Evolutionary conservation across 1,140 invertebrate genomes (phyloP).

Genomic region (Lycorma delicatula): DNA sequence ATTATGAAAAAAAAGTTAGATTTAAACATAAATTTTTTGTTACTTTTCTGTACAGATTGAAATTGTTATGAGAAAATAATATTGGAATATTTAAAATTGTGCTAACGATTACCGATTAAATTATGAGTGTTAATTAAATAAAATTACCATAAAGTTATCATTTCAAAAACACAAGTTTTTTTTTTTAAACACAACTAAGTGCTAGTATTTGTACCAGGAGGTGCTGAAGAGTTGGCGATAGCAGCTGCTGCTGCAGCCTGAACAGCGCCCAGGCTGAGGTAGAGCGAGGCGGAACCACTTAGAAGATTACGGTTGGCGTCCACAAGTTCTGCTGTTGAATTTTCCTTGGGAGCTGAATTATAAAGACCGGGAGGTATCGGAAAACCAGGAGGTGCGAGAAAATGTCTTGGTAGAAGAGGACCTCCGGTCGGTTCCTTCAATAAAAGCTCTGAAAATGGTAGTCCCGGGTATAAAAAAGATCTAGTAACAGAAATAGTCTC

Average conservation of each 20-base stretch:
- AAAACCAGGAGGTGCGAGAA: slow-evolving; percentile 21
- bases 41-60: no score
- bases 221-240: slow-evolving; percentile 23
- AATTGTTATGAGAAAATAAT: no score
- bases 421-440: slow-evolving; percentile 4
- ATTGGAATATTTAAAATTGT: no score
- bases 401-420: slow-evolving; percentile 25
- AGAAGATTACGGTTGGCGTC: slow-evolving; percentile 40
- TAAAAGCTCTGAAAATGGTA: slow-evolving; percentile 31
- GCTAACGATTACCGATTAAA: no score
- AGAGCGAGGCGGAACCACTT: slow-evolving; percentile 48
- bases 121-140: no score
- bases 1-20: no score
- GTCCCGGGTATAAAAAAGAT: slow-evolving; percentile 51
- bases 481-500: slow-evolving; percentile 43
- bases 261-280: slow-evolving; percentile 47
- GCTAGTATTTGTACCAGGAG: no score
- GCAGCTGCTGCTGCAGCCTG: slow-evolving; percentile 44
- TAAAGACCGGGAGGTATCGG: slow-evolving; percentile 18
- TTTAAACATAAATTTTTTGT: no score
- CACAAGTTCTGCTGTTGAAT: slow-evolving; percentile 33
- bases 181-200: no score
- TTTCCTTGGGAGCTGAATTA: slow-evolving; percentile 31
- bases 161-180: no score
- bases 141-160: no score